phyloP scores from a whole-genome alignment of 2,113 vertebrate species.

The Arenaria interpres region DNA sequence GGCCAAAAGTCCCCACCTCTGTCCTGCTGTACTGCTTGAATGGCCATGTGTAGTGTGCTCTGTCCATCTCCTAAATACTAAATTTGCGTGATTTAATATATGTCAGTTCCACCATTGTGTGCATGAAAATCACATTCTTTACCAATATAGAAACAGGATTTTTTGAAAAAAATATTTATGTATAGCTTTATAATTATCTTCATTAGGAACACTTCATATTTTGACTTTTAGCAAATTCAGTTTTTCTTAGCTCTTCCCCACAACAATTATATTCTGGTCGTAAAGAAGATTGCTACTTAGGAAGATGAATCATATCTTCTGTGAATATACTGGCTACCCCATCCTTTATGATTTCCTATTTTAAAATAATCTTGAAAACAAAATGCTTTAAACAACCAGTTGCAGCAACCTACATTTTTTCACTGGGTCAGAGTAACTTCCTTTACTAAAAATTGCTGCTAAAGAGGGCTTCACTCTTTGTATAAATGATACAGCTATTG shows the following conservation, averaged over 20 bases:
- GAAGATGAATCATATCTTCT: not conserved
- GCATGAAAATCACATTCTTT: not conserved
- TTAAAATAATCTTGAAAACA: not conserved
- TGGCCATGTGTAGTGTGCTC: not conserved
- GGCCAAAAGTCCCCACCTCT: not conserved
- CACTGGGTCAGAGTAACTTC: not conserved
- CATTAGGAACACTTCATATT: not conserved
- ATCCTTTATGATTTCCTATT: not conserved
- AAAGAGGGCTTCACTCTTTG: not conserved
- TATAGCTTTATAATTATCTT: not conserved
- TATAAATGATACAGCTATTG: not conserved
- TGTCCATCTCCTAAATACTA: not conserved
- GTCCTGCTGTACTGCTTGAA: not conserved
- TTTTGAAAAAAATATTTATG: not conserved
- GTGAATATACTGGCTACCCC: not conserved
- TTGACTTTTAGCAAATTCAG: not conserved
- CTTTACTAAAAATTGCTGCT: not conserved
- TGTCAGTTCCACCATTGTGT: too few relatives aligned
- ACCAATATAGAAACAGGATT: not conserved
- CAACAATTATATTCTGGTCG: not conserved
- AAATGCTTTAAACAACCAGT: not conserved
- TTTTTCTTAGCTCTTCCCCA: not conserved
- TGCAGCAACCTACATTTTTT: not conserved
- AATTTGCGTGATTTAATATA: not conserved
- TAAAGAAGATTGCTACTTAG: not conserved